Percentiles rank a stretch among this genome's conserved stretches.
Evolutionary conservation across 2,797 vertebrate genomes (phyloP).

Genomic region (Danio tinwini): DNA sequence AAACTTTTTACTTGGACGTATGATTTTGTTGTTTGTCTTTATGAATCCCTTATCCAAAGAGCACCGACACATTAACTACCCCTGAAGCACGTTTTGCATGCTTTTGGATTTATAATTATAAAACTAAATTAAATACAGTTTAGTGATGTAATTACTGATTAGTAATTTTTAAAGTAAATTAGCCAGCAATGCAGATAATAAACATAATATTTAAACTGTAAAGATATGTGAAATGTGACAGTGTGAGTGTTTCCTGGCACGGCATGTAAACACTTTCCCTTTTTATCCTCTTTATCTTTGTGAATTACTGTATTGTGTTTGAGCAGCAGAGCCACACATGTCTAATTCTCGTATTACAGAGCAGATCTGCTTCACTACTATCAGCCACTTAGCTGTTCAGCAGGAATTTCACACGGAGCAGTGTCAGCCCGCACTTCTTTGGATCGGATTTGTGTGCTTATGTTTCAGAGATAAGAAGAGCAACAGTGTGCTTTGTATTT

Average conservation of each 20-base stretch:
- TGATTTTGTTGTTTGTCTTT: no score
- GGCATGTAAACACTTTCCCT: constrained; percentile 3
- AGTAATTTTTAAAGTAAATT: no score
- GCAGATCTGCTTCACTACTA: constrained; percentile 42
- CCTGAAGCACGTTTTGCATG: no score
- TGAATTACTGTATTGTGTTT: constrained; percentile 27
- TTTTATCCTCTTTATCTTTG: constrained; percentile 11
- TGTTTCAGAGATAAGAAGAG: constrained; percentile 21
- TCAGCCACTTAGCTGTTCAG: constrained; percentile 18
- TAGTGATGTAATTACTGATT: no score
- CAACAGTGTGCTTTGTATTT: not conserved
- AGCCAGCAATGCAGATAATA: no score
- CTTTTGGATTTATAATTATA: no score
- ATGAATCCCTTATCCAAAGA: no score
- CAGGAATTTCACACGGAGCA: constrained; percentile 19
- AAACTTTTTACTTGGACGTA: no score
- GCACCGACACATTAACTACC: no score
- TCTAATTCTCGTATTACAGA: constrained; percentile 4
- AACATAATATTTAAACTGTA: no score
- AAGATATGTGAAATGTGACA: not conserved
- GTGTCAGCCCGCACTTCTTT: not conserved
- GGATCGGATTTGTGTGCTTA: constrained; percentile 18
- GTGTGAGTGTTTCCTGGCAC: not conserved
- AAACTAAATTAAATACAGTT: no score
- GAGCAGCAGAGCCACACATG: constrained; percentile 5